phyloP scores from a whole-genome alignment of 2,113 vertebrate species.

The Percina caprodes region DNA sequence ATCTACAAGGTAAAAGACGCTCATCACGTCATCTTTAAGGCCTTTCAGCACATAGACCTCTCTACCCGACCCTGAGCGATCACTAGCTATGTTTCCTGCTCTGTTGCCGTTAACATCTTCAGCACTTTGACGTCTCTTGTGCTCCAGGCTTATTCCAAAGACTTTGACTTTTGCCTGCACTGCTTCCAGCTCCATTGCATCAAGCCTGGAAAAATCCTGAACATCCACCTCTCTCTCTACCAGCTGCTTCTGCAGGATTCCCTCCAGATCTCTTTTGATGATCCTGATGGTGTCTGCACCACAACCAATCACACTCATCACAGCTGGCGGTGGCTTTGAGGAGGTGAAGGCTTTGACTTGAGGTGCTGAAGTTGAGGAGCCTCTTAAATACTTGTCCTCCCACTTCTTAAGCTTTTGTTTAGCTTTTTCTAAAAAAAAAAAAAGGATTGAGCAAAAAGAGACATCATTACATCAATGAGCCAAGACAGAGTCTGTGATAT shows the following conservation, averaged over 20 bases:
- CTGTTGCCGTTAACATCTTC: not conserved
- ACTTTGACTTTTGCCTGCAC: constrained; percentile 51
- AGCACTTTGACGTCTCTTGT: not conserved
- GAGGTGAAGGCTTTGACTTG: not conserved
- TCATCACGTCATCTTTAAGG: constrained; percentile 69
- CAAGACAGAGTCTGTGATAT: not conserved
- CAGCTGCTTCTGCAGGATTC: constrained; percentile 53
- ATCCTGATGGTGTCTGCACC: not conserved
- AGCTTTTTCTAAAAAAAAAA: constrained; percentile 52
- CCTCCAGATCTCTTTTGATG: constrained; percentile 54
- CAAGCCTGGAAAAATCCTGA: constrained; percentile 33
- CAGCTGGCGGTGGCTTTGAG: constrained; percentile 38
- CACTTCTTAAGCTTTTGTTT: constrained; percentile 27
- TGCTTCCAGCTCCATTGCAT: constrained; percentile 57
- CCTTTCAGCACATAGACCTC: constrained; percentile 55
- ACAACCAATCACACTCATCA: constrained; percentile 49
- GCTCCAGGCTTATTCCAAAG: constrained; percentile 58
- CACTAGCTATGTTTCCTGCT: not conserved
- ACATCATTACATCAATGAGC: not conserved
- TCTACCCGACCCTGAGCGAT: not conserved
- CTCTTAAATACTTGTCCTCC: not conserved
- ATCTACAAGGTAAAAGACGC: constrained; percentile 40
- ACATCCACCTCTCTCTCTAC: constrained; percentile 40
- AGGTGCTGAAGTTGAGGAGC: not conserved
- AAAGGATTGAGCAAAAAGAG: not conserved